Evolutionary conservation across 2,888 invertebrate genomes (phyloP).

Genomic region (Nasonovia ribisnigri): DNA sequence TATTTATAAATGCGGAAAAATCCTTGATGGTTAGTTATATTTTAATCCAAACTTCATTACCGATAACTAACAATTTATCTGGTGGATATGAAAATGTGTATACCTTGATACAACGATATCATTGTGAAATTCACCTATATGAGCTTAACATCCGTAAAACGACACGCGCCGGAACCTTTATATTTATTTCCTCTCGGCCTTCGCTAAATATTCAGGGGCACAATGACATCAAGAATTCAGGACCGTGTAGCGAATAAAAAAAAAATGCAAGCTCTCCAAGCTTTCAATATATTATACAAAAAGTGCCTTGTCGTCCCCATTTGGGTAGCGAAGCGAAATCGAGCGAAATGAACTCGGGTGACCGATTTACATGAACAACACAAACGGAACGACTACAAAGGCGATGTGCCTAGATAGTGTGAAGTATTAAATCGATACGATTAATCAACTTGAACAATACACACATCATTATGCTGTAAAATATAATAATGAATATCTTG

Average conservation of each 20-base stretch:
- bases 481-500: not conserved
- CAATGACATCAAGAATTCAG: constrained; percentile 44
- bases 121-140: not conserved
- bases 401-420: not conserved
- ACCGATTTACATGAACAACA: constrained; percentile 38
- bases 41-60: not conserved
- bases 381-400: constrained; percentile 17
- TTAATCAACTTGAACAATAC: not conserved
- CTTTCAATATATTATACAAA: constrained; percentile 48
- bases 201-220: constrained; percentile 42
- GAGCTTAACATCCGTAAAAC: constrained; percentile 8
- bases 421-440: not conserved
- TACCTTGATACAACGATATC: not conserved
- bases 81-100: not conserved
- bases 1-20: not conserved
- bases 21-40: not conserved
- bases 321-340: constrained; percentile 40
- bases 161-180: not conserved
- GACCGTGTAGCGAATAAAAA: constrained; percentile 36
- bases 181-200: constrained; percentile 35
- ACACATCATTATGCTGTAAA: not conserved
- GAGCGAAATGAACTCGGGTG: constrained; percentile 25
- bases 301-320: constrained; percentile 14
- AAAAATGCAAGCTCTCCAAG: constrained; percentile 6
- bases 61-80: not conserved